Evolutionary conservation across 2,113 vertebrate species (phyloP), one percentile per base, ranked within the genome.

Genomic region (Sinosuthora webbiana): DNA sequence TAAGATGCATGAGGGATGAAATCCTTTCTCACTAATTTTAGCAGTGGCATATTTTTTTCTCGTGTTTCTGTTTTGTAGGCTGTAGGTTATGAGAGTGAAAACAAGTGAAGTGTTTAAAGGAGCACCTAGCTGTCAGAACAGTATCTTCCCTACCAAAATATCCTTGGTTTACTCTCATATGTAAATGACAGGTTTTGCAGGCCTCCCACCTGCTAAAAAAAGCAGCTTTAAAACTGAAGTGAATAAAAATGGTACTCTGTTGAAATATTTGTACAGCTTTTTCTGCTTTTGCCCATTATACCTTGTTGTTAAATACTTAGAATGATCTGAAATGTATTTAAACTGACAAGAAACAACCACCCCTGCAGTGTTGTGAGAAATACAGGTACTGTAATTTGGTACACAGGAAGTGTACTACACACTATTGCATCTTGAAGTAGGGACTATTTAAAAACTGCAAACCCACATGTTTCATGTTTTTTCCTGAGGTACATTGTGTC

Each of bases 111-210:
- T 52, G 65, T 52, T 87, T 95, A 74, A 92, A 95, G 87, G 76
- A 74, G 15, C 67, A 74, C 53, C 57, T 89, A 77, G 45, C 42
- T 94, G 63, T 90, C 70, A 92, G 93, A 95, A 92, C 81, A 78
- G 59, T 82, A 57, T 85, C 42, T 91, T 91, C 52, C 59, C 60
- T 80, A 67, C 68, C 18, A 62, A 79, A 81, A 88, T 87, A 75
- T 53, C 69, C 19, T 57, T 87, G 47, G 18, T 81, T 74, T 91
- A 87, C 63, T 93, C 47, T 71, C 13, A n/a, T 68, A 41, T 87
- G 44, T 69, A 89, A 91, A 90, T 67, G 77, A 90, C 35, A 87
- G 56, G 60, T 79, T 93, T 64, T 86, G 69, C 89, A 37, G 30
- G 49, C 53, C 60, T 83, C 35, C 20, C 41, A 92, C 53, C 45